Percentiles rank a stretch among this genome's conserved stretches.
These are phyloP conservation scores for Zeus faber DNA, from an alignment of 2,113 vertebrate genomes.

Conservation along the genomic window DNA sequence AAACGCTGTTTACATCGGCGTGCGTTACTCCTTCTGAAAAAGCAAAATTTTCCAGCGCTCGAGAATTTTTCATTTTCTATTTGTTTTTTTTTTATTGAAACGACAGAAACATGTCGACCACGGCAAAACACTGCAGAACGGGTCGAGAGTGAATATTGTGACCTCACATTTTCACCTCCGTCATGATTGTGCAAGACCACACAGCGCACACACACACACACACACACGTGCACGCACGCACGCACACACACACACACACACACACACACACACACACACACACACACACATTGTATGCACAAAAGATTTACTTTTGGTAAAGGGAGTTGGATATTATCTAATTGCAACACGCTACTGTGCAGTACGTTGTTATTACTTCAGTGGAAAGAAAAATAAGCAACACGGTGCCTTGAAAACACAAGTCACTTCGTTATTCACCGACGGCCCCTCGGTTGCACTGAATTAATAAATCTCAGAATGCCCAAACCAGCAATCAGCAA, in stretches of 20 bases:
- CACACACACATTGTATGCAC: slow-evolving; percentile 1
- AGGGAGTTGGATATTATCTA: slow-evolving; percentile 58
- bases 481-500: neutral
- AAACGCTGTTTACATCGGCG: slow-evolving; percentile 17
- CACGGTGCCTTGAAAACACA: slow-evolving; percentile 79
- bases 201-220: slow-evolving; percentile 60
- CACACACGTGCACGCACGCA: slow-evolving; percentile 21
- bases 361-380: slow-evolving; percentile 37
- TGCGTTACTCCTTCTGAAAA: slow-evolving; percentile 28
- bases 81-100: slow-evolving; percentile 91
- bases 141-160: slow-evolving; percentile 80
- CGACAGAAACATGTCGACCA: slow-evolving; percentile 86
- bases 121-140: slow-evolving; percentile 85
- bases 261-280: neutral
- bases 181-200: slow-evolving; percentile 57
- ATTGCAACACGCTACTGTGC: slow-evolving; percentile 77
- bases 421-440: slow-evolving; percentile 81
- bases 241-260: neutral
- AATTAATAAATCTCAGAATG: slow-evolving; percentile 78
- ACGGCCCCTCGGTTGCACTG: slow-evolving; percentile 78
- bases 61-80: slow-evolving; percentile 86
- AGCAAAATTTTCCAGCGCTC: slow-evolving; percentile 54
- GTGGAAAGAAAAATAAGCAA: slow-evolving; percentile 49
- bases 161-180: slow-evolving; percentile 68
- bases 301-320: slow-evolving; percentile 77